Conservation (phyloP, 2,888 invertebrate genomes). For the Coelinius sp. region DNA sequence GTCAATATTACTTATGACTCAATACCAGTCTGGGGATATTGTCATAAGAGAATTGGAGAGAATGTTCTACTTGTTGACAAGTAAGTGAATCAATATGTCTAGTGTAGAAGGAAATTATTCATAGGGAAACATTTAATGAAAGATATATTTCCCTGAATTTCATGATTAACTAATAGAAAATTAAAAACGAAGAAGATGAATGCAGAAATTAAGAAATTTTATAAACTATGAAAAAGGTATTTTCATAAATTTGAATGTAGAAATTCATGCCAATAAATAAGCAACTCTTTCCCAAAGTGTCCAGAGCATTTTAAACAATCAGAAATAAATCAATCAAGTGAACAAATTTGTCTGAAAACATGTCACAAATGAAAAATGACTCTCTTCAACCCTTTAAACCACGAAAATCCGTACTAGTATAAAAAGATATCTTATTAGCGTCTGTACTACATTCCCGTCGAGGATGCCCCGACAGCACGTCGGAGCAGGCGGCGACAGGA, state of each 20-base stretch:
- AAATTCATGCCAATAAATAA: too few relatives aligned
- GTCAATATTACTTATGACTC: constrained; percentile 77
- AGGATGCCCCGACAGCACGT: constrained; percentile 44
- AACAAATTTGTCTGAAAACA: background rate
- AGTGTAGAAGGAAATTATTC: background rate
- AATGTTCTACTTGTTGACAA: constrained; percentile 76
- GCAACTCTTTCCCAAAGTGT: too few relatives aligned
- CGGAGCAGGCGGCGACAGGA: constrained; percentile 57
- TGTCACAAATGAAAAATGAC: background rate
- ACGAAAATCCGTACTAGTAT: background rate
- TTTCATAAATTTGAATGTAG: too few relatives aligned
- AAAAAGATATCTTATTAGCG: constrained; percentile 41
- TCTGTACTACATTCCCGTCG: constrained; percentile 27
- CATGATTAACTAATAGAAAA: background rate
- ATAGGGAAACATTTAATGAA: background rate
- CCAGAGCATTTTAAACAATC: background rate
- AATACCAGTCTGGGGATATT: constrained; percentile 79
- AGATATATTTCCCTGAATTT: background rate
- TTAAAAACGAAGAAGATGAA: background rate
- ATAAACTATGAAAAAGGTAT: background rate
- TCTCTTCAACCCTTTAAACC: background rate
- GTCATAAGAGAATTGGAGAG: constrained; percentile 75
- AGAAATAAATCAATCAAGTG: background rate
- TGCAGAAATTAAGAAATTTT: background rate
- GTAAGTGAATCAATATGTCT: constrained; percentile 63